A percentile compares a stretch with the other conserved stretches of the same genome.
Evolutionary conservation across 2,888 invertebrate species (phyloP).

Genomic region (Catocala sponsa): DNA sequence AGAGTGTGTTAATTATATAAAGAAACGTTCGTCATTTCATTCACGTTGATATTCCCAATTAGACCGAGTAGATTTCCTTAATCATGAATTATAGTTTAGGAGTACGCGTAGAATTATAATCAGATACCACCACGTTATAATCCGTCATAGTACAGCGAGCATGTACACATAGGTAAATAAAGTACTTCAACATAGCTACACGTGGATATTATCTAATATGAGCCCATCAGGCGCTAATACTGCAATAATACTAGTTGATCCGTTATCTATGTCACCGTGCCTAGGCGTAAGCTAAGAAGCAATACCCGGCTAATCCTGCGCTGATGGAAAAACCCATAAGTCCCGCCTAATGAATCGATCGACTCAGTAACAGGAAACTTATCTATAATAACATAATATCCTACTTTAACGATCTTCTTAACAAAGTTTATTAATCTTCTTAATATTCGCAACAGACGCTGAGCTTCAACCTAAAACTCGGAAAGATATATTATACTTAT

Average conservation of each 20-base stretch:
- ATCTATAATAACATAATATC: conserved; percentile 43
- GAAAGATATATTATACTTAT: conserved; percentile 31
- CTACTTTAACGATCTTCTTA: conserved; percentile 42
- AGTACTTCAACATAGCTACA: conserved; percentile 18
- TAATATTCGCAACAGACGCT: conserved; percentile 37
- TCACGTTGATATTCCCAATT: too few relatives aligned
- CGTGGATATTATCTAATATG: conserved; percentile 41
- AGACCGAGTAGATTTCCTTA: too few relatives aligned
- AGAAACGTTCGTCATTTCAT: too few relatives aligned
- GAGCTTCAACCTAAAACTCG: conserved; percentile 24
- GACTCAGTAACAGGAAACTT: conserved; percentile 47
- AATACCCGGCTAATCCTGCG: conserved; percentile 50
- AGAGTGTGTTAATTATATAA: too few relatives aligned
- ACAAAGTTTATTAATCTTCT: conserved; percentile 42
- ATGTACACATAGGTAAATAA: conserved; percentile 3
- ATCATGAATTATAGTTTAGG: too few relatives aligned
- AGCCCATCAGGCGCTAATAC: conserved; percentile 52
- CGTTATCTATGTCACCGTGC: conserved; percentile 41
- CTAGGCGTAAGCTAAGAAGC: conserved; percentile 44
- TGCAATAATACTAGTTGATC: conserved; percentile 52
- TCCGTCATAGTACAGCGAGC: neutral
- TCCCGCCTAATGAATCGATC: conserved; percentile 50
- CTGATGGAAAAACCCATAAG: conserved; percentile 48
- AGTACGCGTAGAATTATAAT: too few relatives aligned
- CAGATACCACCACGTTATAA: too few relatives aligned